phyloP scores from a whole-genome alignment of 2,113 vertebrate species.

The Strix aluco region DNA sequence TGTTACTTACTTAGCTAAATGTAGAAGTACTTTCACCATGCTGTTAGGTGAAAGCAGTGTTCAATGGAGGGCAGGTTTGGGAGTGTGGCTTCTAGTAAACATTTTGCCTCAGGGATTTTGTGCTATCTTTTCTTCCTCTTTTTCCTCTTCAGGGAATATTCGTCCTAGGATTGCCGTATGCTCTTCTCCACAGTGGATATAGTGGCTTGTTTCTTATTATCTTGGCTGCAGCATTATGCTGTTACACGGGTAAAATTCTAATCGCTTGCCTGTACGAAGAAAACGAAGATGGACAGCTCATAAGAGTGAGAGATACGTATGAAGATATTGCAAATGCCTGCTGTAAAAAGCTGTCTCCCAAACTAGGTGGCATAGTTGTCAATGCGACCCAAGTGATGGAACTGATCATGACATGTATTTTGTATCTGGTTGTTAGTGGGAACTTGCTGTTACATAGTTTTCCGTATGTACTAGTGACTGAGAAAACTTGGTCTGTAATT shows the following conservation, averaged over 20 bases:
- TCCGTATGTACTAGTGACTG: conserved; percentile 60
- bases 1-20: conserved; percentile 22
- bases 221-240: conserved; percentile 76
- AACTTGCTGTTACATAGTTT: conserved; percentile 79
- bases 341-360: conserved; percentile 71
- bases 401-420: conserved; percentile 85
- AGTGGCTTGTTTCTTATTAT: conserved; percentile 76
- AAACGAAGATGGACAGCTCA: conserved; percentile 56
- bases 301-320: conserved; percentile 76
- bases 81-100: background rate
- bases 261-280: conserved; percentile 80
- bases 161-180: conserved; percentile 78
- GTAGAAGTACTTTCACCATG: background rate
- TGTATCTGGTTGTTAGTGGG: conserved; percentile 79
- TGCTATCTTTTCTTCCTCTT: conserved; percentile 12
- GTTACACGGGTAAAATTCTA: conserved; percentile 82
- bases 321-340: conserved; percentile 77
- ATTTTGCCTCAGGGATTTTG: background rate
- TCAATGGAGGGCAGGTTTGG: background rate
- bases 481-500: conserved; percentile 74
- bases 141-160: conserved; percentile 76
- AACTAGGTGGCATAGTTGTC: conserved; percentile 70
- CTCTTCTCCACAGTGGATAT: conserved; percentile 79
- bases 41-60: background rate
- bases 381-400: conserved; percentile 76